Percentiles rank a stretch among this genome's conserved stretches.
These are phyloP conservation scores for Hystrix cristata DNA, from an alignment of 2,113 vertebrate genomes.

Conservation along the genomic window DNA sequence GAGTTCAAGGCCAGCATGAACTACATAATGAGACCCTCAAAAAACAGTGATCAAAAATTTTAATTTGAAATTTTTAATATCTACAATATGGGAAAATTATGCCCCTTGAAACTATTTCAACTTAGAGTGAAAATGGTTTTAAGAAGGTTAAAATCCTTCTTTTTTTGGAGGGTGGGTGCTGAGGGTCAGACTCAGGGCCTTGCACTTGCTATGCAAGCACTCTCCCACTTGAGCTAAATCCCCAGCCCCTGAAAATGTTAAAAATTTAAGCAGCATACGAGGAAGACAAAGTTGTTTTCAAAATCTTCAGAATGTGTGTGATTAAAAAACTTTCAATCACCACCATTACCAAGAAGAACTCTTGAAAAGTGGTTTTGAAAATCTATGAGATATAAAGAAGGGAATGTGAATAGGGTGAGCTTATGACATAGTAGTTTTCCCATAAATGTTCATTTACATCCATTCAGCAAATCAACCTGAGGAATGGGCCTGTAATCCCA, in stretches of 20 bases:
- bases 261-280: no score
- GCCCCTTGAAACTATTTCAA: neutral
- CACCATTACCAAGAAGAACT: neutral
- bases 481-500: neutral
- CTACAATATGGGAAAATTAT: neutral
- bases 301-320: neutral
- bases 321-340: neutral
- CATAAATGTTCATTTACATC: neutral
- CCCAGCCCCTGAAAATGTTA: no score
- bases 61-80: constrained; percentile 22
- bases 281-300: neutral
- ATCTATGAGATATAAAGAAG: neutral
- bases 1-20: neutral
- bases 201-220: no score
- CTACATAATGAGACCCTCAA: neutral
- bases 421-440: neutral
- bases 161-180: no score
- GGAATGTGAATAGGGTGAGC: neutral
- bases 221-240: no score
- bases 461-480: neutral
- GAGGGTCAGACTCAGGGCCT: no score
- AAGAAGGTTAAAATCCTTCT: neutral
- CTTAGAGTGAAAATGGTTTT: neutral
- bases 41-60: neutral
- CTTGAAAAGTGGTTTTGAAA: neutral